Conservation (phyloP, 2,797 vertebrate genomes). For the Anableps anableps region DNA sequence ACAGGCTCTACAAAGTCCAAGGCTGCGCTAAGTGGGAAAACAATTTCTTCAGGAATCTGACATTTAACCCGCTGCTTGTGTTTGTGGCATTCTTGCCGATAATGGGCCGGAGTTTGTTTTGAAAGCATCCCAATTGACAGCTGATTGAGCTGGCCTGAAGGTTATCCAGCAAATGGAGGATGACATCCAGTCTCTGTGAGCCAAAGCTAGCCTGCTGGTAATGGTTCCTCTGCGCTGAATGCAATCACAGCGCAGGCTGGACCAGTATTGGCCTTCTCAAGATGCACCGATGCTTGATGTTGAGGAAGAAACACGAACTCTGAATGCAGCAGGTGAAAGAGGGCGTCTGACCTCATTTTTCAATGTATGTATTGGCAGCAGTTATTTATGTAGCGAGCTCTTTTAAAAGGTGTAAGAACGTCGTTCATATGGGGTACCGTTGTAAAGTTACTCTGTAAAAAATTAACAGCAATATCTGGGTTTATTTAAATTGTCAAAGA, state of each 20-base stretch:
- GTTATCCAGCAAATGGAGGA: constrained; percentile 63
- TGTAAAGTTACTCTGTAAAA: too few species aligned
- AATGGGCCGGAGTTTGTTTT: constrained; percentile 64
- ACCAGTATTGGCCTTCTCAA: constrained; percentile 7
- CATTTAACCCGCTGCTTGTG: constrained; percentile 67
- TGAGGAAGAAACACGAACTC: constrained; percentile 5
- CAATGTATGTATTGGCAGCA: background rate
- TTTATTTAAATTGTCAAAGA: too few species aligned
- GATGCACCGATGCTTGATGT: constrained; percentile 1
- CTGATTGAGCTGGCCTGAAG: constrained; percentile 70
- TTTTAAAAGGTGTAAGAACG: background rate
- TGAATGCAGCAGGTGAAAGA: constrained; percentile 3
- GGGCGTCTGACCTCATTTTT: background rate
- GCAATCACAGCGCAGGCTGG: constrained; percentile 4
- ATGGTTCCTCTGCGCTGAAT: constrained; percentile 31
- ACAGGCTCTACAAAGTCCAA: constrained; percentile 45
- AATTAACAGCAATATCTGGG: too few species aligned
- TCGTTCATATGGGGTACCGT: too few species aligned
- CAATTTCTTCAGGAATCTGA: constrained; percentile 68
- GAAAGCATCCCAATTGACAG: constrained; percentile 64
- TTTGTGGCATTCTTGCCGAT: constrained; percentile 62
- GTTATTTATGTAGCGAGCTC: background rate
- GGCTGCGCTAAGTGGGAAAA: constrained; percentile 64
- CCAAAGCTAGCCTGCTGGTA: constrained; percentile 37
- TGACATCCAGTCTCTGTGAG: constrained; percentile 52